These are phyloP conservation scores for Tholera decimalis DNA, from an alignment of 2,888 invertebrate species.

Conservation along the genomic window DNA sequence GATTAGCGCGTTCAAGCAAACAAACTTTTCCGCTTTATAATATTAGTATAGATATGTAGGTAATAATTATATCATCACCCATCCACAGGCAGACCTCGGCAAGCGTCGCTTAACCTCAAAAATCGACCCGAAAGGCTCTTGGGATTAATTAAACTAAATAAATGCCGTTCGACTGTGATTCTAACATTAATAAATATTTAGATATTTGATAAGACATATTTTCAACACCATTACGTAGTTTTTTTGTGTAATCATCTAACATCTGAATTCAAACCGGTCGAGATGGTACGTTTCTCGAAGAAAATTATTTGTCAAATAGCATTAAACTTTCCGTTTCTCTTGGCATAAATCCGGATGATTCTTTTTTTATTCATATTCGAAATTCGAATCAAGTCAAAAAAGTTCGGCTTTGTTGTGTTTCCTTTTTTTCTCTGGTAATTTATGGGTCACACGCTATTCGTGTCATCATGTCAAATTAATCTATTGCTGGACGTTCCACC, in stretches of 20 bases:
- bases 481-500: conserved; percentile 30
- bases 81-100: too few relatives aligned
- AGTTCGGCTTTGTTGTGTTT: background rate
- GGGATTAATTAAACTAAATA: too few relatives aligned
- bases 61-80: too few relatives aligned
- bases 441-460: conserved; percentile 29
- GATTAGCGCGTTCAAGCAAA: too few relatives aligned
- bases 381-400: background rate
- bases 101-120: too few relatives aligned
- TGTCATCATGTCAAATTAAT: conserved; percentile 19
- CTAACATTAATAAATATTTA: background rate
- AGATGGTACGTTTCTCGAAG: conserved; percentile 8
- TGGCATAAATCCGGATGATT: background rate
- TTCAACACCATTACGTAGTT: background rate
- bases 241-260: background rate
- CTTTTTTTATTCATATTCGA: too few relatives aligned
- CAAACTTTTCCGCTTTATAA: too few relatives aligned
- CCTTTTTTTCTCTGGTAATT: conserved; percentile 1
- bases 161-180: background rate
- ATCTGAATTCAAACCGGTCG: background rate
- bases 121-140: too few relatives aligned
- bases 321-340: conserved; percentile 12
- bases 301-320: conserved; percentile 17
- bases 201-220: background rate
- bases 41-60: too few relatives aligned